Percentiles rank a stretch among this genome's conserved stretches.
These are phyloP conservation scores for Luperina nickerlii DNA, from an alignment of 2,888 invertebrate genomes.

Conservation along the genomic window DNA sequence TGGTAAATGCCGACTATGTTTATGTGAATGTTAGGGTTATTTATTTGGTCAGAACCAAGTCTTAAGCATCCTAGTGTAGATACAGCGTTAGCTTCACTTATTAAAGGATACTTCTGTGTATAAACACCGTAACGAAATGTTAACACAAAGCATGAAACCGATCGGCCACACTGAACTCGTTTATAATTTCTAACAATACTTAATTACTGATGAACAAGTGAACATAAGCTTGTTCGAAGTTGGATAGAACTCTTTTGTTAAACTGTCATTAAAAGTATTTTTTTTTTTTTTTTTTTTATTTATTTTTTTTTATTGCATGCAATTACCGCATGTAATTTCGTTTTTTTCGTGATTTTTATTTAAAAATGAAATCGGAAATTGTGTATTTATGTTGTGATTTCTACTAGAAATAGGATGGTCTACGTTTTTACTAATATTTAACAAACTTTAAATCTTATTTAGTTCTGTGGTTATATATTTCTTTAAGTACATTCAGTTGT, in stretches of 20 bases:
- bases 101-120: not conserved
- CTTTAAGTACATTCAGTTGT: not conserved
- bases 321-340: not conserved
- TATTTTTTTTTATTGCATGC: not conserved
- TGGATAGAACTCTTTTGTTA: not conserved
- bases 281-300: no score
- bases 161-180: not conserved
- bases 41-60: not conserved
- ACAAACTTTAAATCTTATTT: not conserved
- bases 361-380: not conserved
- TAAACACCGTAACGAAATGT: not conserved
- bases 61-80: not conserved
- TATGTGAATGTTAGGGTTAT: not conserved
- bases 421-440: not conserved
- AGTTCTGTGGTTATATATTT: not conserved
- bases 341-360: not conserved
- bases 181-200: slow-evolving; percentile 18
- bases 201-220: slow-evolving; percentile 20
- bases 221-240: slow-evolving; percentile 12
- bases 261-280: not conserved
- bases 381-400: slow-evolving; percentile 2
- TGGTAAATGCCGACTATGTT: not conserved
- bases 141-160: not conserved
- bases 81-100: not conserved
- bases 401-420: not conserved